Evolutionary conservation across 2,888 invertebrate species (phyloP).

Genomic region (Drymonia ruficornis): DNA sequence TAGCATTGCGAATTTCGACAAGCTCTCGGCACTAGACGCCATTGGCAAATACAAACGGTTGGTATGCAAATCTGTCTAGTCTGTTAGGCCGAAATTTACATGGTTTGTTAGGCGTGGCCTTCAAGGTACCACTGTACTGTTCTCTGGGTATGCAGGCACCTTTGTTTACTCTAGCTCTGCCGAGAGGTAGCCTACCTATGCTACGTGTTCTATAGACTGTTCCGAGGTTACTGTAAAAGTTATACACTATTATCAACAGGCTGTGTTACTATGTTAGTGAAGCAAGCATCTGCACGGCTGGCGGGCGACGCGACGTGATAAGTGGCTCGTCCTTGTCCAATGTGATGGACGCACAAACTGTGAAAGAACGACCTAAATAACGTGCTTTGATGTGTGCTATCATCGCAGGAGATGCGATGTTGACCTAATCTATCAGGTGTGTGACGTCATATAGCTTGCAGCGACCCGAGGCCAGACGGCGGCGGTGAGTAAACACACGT

Average conservation of each 20-base stretch:
- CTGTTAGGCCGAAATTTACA: conserved; percentile 59
- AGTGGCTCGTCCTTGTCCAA: conserved; percentile 53
- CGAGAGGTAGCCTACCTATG: too few relatives aligned
- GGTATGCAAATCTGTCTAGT: conserved; percentile 70
- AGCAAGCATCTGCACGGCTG: conserved; percentile 55
- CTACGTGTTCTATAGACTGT: not conserved
- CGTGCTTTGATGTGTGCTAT: conserved; percentile 37
- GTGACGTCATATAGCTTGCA: conserved; percentile 53
- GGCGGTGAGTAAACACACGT: conserved; percentile 32
- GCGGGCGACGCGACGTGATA: conserved; percentile 52
- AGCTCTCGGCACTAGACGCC: conserved; percentile 67
- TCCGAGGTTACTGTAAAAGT: not conserved
- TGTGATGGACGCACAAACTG: conserved; percentile 50
- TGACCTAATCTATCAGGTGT: conserved; percentile 58
- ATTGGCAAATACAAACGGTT: conserved; percentile 71
- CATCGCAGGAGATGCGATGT: conserved; percentile 40
- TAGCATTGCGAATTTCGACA: conserved; percentile 79
- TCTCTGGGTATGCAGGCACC: conserved; percentile 12
- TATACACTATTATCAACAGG: conserved; percentile 22
- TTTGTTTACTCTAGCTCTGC: conserved; percentile 11
- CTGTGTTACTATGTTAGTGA: conserved; percentile 54
- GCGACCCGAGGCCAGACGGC: conserved; percentile 51
- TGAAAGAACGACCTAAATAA: conserved; percentile 53
- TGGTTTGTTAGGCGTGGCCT: conserved; percentile 50
- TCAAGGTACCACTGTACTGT: conserved; percentile 24